A percentile compares a stretch with the other conserved stretches of the same genome.
Conservation (phyloP, 2,797 vertebrate genomes). For the Pteropus rufus region DNA sequence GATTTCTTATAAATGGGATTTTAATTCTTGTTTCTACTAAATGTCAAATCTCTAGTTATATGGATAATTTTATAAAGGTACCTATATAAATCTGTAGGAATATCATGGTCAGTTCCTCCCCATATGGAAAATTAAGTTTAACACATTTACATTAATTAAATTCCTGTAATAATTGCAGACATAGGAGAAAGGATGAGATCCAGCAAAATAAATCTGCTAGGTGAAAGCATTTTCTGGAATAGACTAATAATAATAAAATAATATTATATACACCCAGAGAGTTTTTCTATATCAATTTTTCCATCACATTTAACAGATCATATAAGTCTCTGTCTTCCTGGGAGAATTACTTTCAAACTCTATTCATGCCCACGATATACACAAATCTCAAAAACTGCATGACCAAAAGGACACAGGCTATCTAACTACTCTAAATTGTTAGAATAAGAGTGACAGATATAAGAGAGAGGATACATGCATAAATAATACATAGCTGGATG, state of each 20-base stretch:
- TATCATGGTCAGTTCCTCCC: neutral
- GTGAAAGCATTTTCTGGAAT: neutral
- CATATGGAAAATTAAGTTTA: neutral
- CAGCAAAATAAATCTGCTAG: neutral
- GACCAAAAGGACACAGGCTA: neutral
- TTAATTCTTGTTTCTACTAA: slow-evolving; percentile 21
- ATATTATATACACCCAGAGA: neutral
- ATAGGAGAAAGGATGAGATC: neutral
- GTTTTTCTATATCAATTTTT: neutral
- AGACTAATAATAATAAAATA: neutral
- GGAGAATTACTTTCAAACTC: neutral
- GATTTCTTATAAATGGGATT: slow-evolving; percentile 8
- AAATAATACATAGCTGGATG: neutral
- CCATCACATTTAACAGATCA: neutral
- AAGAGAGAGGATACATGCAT: neutral
- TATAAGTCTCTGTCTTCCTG: neutral
- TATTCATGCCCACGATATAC: neutral
- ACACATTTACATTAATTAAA: slow-evolving; percentile 8
- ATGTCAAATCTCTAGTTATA: neutral
- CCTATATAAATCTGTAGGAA: neutral
- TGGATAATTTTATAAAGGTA: neutral
- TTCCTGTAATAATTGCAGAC: neutral
- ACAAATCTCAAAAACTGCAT: neutral
- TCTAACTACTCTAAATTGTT: neutral
- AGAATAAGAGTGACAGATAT: neutral